Evolutionary conservation across 1,140 invertebrate genomes (phyloP), one percentile per base, ranked within the genome.

Genomic region (Thaumetopoea pityocampa): DNA sequence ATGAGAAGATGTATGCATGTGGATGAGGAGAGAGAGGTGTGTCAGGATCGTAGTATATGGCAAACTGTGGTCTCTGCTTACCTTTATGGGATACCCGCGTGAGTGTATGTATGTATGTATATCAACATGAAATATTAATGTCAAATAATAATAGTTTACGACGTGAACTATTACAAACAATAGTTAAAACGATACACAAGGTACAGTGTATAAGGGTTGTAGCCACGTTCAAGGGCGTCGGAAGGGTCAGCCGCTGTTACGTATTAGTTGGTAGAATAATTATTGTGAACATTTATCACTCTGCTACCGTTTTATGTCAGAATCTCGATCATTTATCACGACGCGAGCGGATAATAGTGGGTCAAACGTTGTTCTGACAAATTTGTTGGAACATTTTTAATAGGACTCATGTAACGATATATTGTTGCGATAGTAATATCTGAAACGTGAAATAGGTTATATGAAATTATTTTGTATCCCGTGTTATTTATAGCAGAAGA

Each of bases 231-330:
- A 32, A 33, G 34, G 28, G 5, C 20, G 15, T n/a, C 23, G 18
- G 15, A 24, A 14, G 35, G 19, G 35, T 36, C 7, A 10, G 22
- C 15, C 32, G 32, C 27, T 9, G 14, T 7, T 41, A 23, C 23
- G 18, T 41, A 28, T 41, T 41, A 40, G 44, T 27, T 38, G 35
- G 30, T 10, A 35, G 41, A 54, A 45, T 49, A 54, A 50, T 54
- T 51, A 48, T 51, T 20, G 34, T 16, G 24, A 27, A 23, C 52
- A 60, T 60, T 56, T 50, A 56, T 60, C 57, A 56, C 41, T 51
- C 49, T 52, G 32, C 36, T 45, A 16, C 18, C 46, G 34, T 55
- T 47, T 43, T 47, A 44, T 48, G 45, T 49, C 45, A 45, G 18
- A 34, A 24, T 35, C 42, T 20, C 22, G 27, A 48, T 42, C 56